Evolutionary conservation across 2,113 vertebrate genomes (phyloP), one percentile per base, ranked within the genome.

Genomic region (Eidolon helvum): DNA sequence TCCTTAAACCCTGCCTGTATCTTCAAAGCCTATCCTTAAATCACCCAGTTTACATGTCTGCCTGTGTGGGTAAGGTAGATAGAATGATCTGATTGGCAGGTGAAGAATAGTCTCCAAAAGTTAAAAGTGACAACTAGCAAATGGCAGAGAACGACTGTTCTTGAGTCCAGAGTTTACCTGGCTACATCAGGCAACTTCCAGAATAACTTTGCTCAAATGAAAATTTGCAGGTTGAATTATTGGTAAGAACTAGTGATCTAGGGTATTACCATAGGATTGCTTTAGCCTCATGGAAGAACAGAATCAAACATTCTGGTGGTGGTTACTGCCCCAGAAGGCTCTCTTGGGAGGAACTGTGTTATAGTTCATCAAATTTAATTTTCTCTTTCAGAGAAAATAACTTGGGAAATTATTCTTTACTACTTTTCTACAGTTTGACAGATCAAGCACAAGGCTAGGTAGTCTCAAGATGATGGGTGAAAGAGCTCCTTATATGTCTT

Each of bases 201-300:
- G 77, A 72, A 22, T 10, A 74, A n/a, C n/a, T 48, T 21, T 28
- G 43, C 59, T 91, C 38, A 66, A 10, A 45, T 19, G 16, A 38
- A 18, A 38, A 12, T 30, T 24, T 53, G 24, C 38, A 83, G 61
- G 43, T 22, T 35, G 69, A 75, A 0, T 14, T 16, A 68, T 1
- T 16, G 75, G 8, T 22, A 45, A 87, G 82, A 48, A 43, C 3
- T 11, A 57, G 38, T 11, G 48, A 24, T 3, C 5, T 0, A 55
- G 22, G 16, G 38, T 22, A 18, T 33, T 1, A 4, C 4, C 0
- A 2, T 0, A 10, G 10, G 0, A 28, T 14, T 18, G 33, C 30
- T 79, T 50, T 19, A 45, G 69, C 11, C 16, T 43, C 19, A 10
- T 2, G 5, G 61, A 7, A 10, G 79, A 30, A 35, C 0, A 1